Evolutionary conservation across 2,888 invertebrate genomes (phyloP).

Genomic region (Andrena chrysosceles): DNA sequence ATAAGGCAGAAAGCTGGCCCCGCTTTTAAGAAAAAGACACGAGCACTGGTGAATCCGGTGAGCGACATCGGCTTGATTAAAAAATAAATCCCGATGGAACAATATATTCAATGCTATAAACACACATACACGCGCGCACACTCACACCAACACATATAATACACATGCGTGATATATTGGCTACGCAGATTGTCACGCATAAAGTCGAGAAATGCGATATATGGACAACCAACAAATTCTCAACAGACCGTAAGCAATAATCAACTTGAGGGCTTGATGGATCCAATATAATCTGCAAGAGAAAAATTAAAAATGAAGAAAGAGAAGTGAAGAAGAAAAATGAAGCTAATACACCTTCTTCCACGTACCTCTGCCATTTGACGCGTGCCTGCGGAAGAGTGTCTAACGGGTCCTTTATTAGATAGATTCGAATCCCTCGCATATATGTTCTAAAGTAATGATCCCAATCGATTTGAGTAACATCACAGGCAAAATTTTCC

Average conservation of each 20-base stretch:
- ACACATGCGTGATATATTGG: not conserved
- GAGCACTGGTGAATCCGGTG: not conserved
- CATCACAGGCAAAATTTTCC: slow-evolving; percentile 90
- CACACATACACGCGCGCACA: not conserved
- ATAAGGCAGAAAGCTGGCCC: not conserved
- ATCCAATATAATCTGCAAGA: slow-evolving; percentile 83
- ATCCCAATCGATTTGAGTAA: slow-evolving; percentile 91
- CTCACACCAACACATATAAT: not conserved
- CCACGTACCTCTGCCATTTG: slow-evolving; percentile 86
- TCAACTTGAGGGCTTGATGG: slow-evolving; percentile 80
- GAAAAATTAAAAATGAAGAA: slow-evolving; percentile 26
- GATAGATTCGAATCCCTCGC: slow-evolving; percentile 90
- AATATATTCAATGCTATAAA: not conserved
- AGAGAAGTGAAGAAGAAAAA: not conserved
- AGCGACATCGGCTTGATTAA: not conserved
- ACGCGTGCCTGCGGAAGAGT: slow-evolving; percentile 89
- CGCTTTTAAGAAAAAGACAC: not conserved
- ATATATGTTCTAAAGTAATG: slow-evolving; percentile 89
- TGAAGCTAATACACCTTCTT: too few species aligned
- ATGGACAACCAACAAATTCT: slow-evolving; percentile 78
- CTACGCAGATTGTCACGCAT: slow-evolving; percentile 22
- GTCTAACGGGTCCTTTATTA: slow-evolving; percentile 92
- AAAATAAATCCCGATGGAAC: not conserved
- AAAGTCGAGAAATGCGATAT: slow-evolving; percentile 54
- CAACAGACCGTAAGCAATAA: slow-evolving; percentile 77